Percentiles rank a stretch among this genome's conserved stretches.
Conservation (phyloP, 1,140 invertebrate species). For the Phortica variegata region DNA sequence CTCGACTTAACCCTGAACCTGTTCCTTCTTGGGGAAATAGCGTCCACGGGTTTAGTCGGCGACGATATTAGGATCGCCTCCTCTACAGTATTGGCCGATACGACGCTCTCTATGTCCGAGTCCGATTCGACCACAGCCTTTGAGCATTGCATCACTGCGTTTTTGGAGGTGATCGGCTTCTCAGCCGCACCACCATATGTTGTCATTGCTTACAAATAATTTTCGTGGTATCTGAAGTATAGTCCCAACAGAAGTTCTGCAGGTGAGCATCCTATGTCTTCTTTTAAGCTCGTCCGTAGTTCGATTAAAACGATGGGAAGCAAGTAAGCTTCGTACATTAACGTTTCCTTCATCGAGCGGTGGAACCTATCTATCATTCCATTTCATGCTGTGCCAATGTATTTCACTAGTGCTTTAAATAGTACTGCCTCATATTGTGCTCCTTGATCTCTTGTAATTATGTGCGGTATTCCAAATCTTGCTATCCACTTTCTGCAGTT, state of each 20-base stretch:
- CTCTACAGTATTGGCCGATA: too few species aligned
- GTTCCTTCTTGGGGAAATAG: too few species aligned
- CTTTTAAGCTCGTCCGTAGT: constrained; percentile 27
- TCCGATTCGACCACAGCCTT: too few species aligned
- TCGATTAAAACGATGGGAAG: constrained; percentile 49
- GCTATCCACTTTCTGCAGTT: constrained; percentile 32
- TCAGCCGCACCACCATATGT: too few species aligned
- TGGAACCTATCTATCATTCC: constrained; percentile 47
- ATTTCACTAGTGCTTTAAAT: constrained; percentile 21
- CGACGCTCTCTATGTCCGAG: too few species aligned
- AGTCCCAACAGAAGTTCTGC: constrained; percentile 48
- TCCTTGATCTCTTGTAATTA: constrained; percentile 46
- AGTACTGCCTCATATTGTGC: constrained; percentile 41
- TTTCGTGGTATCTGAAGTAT: constrained; percentile 45
- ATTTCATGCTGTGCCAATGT: constrained; percentile 43
- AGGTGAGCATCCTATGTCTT: constrained; percentile 32
- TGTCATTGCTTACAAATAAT: not conserved
- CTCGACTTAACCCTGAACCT: too few species aligned
- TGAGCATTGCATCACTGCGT: too few species aligned
- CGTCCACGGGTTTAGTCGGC: too few species aligned
- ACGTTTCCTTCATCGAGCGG: constrained; percentile 42
- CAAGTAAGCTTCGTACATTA: constrained; percentile 16
- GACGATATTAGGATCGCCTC: too few species aligned
- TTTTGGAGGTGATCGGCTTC: too few species aligned
- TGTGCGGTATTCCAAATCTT: constrained; percentile 30